phyloP scores from a whole-genome alignment of 2,888 invertebrate species.

The Acanthosepion lycidas region DNA sequence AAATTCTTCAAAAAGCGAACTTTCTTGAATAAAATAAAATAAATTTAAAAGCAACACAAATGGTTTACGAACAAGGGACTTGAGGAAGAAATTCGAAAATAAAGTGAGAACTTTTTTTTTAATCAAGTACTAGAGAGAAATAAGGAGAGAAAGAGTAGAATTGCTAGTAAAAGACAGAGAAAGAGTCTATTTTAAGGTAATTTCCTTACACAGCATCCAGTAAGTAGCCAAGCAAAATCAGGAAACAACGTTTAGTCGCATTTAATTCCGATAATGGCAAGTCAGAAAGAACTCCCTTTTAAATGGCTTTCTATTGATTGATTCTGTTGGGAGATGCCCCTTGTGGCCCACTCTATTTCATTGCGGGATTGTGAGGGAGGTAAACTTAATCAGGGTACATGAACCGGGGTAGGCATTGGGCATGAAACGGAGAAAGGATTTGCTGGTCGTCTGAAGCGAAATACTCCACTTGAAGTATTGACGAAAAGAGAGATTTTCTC shows the following conservation, averaged over 20 bases:
- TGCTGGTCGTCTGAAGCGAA: not conserved
- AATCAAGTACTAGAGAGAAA: too few relatives aligned
- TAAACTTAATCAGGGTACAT: not conserved
- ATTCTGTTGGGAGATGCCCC: not conserved
- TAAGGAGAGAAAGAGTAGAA: too few relatives aligned
- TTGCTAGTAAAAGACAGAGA: not conserved
- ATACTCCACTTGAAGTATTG: not conserved
- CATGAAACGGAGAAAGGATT: not conserved
- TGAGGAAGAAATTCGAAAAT: too few relatives aligned
- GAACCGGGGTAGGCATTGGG: not conserved
- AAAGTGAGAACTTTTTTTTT: too few relatives aligned
- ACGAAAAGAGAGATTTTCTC: not conserved
- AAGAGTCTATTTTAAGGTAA: not conserved
- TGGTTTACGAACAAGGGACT: too few relatives aligned
- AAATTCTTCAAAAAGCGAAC: too few relatives aligned
- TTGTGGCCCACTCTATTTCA: not conserved
- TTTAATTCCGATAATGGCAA: constrained; percentile 10
- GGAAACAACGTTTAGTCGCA: not conserved
- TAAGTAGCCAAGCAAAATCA: not conserved
- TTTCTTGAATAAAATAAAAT: too few relatives aligned
- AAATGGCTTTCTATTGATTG: not conserved
- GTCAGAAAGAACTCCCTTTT: not conserved
- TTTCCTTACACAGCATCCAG: not conserved
- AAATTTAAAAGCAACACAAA: too few relatives aligned
- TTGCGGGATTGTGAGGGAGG: not conserved